Conservation (phyloP, 2,113 vertebrate species). For the Theristicus caerulescens region DNA sequence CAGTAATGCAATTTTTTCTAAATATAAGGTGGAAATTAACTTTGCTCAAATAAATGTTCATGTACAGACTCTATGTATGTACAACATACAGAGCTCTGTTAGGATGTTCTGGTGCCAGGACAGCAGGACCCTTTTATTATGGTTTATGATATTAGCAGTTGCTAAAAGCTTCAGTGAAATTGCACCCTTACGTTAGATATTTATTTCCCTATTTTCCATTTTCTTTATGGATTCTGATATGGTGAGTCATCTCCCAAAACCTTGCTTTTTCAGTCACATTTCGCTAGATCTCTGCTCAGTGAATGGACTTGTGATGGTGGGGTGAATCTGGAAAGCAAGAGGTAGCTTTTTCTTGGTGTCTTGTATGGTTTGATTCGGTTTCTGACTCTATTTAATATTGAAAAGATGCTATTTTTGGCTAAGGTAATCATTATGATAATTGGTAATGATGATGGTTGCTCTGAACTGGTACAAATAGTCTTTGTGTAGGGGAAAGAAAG, state of each 20-base stretch:
- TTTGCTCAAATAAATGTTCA: background rate
- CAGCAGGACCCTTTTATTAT: background rate
- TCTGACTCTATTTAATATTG: background rate
- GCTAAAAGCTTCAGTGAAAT: background rate
- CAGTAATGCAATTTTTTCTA: background rate
- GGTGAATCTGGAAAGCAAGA: background rate
- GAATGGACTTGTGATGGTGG: background rate
- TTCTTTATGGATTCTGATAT: background rate
- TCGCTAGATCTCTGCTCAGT: background rate
- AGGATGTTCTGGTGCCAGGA: background rate
- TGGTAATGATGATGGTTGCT: background rate
- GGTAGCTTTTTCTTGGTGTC: background rate
- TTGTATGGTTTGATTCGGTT: rapidly evolving
- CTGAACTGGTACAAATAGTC: background rate
- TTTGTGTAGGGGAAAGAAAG: background rate
- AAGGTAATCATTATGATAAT: rapidly evolving
- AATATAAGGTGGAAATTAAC: background rate
- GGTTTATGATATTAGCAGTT: background rate
- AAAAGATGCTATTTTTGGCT: background rate
- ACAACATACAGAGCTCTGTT: background rate
- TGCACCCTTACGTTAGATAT: background rate
- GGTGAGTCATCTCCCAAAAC: background rate
- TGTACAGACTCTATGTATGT: background rate
- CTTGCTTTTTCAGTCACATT: background rate
- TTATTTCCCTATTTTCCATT: background rate